Conservation (phyloP, 2,888 invertebrate genomes). For the Sympetrum striolatum region DNA sequence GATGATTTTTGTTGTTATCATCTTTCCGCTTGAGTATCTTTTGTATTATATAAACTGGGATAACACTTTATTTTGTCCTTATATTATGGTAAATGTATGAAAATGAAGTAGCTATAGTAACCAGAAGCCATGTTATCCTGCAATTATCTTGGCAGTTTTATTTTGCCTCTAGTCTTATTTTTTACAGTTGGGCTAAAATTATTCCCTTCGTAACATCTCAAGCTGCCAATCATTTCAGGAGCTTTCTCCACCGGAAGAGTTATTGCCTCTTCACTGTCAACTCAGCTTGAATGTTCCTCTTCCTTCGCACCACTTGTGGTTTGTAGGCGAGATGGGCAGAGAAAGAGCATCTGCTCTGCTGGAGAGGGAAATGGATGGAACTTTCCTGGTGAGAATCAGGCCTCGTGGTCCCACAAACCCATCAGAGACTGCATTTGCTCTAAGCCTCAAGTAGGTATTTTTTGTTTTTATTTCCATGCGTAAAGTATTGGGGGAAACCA, state of each 20-base stretch:
- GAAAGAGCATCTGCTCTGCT: constrained; percentile 77
- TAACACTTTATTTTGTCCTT: no score
- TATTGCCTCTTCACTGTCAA: constrained; percentile 20
- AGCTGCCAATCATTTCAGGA: neutral
- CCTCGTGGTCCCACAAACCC: constrained; percentile 70
- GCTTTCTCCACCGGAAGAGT: neutral
- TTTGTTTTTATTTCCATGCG: neutral
- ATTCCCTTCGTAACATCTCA: no score
- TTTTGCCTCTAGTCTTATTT: no score
- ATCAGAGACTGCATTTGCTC: constrained; percentile 78
- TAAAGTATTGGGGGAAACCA: no score
- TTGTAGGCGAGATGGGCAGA: constrained; percentile 87
- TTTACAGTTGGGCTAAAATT: no score
- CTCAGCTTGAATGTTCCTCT: neutral
- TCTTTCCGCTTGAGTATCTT: no score
- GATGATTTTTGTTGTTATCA: no score
- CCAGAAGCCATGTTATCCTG: no score
- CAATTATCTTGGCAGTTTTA: no score
- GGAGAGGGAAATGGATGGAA: constrained; percentile 81
- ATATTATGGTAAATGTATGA: no score
- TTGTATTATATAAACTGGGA: no score
- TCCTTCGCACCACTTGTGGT: constrained; percentile 61
- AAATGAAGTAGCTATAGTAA: no score
- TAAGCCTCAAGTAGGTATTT: constrained; percentile 78
- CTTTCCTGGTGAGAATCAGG: constrained; percentile 82